Evolutionary conservation across 1,140 invertebrate genomes (phyloP).

Genomic region (Lordiphosa stackelbergi): DNA sequence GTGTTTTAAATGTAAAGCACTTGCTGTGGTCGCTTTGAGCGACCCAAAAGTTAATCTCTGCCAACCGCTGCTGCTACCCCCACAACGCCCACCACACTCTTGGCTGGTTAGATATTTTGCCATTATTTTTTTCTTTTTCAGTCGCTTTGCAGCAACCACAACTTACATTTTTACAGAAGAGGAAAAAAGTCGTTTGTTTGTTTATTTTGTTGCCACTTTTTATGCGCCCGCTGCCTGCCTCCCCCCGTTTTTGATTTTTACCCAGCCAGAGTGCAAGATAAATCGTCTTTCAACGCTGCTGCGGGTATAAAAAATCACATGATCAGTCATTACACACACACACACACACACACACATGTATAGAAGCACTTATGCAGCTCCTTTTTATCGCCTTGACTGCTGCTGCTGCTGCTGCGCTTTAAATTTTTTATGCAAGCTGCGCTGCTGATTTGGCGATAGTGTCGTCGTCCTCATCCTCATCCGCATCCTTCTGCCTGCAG

Average conservation of each 20-base stretch:
- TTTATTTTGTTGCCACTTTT: slow-evolving; percentile 63
- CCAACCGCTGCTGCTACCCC: slow-evolving; percentile 46
- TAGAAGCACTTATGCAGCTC: slow-evolving; percentile 28
- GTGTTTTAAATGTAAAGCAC: slow-evolving; percentile 73
- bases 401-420: slow-evolving; percentile 37
- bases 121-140: slow-evolving; percentile 27
- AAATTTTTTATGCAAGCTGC: slow-evolving; percentile 70
- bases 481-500: slow-evolving; percentile 39
- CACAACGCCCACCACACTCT: slow-evolving; percentile 1
- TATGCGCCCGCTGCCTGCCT: slow-evolving; percentile 24
- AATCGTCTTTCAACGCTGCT: slow-evolving; percentile 73
- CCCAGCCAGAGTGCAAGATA: slow-evolving; percentile 63
- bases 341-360: slow-evolving; percentile 12
- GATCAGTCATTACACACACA: slow-evolving; percentile 72
- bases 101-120: slow-evolving; percentile 64
- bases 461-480: slow-evolving; percentile 41
- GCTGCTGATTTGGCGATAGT: slow-evolving; percentile 71
- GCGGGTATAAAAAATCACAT: slow-evolving; percentile 73
- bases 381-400: slow-evolving; percentile 55
- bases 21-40: slow-evolving; percentile 73
- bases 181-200: slow-evolving; percentile 59
- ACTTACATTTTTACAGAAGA: slow-evolving; percentile 65
- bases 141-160: slow-evolving; percentile 47
- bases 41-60: slow-evolving; percentile 74
- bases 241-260: slow-evolving; percentile 29